phyloP scores from a whole-genome alignment of 2,113 vertebrate species.

The Corythaixoides concolor region DNA sequence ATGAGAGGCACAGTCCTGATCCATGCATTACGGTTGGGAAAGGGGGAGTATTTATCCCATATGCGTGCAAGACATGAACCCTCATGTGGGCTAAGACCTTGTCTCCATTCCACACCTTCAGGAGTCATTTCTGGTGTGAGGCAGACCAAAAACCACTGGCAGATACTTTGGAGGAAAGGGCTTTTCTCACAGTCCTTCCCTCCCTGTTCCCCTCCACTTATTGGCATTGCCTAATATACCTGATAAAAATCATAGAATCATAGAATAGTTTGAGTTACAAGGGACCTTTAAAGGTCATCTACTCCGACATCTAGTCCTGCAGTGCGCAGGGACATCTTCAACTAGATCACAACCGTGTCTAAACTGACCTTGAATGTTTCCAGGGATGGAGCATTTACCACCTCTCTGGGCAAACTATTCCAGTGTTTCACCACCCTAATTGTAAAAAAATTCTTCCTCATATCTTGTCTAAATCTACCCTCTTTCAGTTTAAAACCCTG shows the following conservation, averaged over 20 bases:
- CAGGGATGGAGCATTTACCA: too few relatives aligned
- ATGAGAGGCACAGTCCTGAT: neutral
- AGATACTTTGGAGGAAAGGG: neutral
- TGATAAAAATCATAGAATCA: neutral
- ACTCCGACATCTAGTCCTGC: neutral
- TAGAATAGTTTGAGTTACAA: neutral
- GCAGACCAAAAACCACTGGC: neutral
- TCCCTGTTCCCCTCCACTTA: neutral
- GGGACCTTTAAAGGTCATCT: neutral
- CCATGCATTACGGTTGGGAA: neutral
- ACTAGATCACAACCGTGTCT: rapidly evolving
- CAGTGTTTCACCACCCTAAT: neutral
- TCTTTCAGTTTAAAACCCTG: neutral
- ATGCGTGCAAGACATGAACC: rapidly evolving
- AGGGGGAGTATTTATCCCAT: rapidly evolving
- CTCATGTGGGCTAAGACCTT: neutral
- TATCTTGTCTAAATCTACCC: neutral
- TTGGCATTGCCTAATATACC: neutral
- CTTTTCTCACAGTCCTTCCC: neutral
- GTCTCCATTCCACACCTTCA: neutral
- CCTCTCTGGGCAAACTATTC: neutral
- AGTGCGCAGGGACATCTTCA: neutral
- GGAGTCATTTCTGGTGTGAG: neutral
- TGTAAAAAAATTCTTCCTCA: neutral
- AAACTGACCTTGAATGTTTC: neutral